phyloP scores from a whole-genome alignment of 1,140 invertebrate genomes.

The Tetramorium simillimum region DNA sequence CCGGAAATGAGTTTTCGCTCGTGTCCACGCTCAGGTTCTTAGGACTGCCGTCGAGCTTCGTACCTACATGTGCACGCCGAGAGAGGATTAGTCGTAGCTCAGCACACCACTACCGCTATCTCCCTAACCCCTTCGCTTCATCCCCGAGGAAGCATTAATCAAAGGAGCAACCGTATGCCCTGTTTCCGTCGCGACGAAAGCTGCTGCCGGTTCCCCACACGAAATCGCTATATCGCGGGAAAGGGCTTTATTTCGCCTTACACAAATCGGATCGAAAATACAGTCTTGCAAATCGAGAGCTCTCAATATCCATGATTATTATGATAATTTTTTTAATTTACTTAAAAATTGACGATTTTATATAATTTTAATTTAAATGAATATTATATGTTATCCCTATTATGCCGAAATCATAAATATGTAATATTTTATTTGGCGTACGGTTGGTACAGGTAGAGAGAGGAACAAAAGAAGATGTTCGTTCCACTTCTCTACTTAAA shows the following conservation, averaged over 20 bases:
- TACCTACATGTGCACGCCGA: slow-evolving; percentile 52
- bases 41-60: slow-evolving; percentile 69
- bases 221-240: slow-evolving; percentile 69
- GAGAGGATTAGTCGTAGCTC: slow-evolving; percentile 74
- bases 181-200: slow-evolving; percentile 78
- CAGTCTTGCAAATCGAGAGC: neutral
- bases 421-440: too few species aligned
- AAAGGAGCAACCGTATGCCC: slow-evolving; percentile 77
- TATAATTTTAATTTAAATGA: neutral
- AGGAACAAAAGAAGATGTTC: too few species aligned
- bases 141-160: slow-evolving; percentile 80
- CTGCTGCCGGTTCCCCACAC: slow-evolving; percentile 75
- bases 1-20: slow-evolving; percentile 82
- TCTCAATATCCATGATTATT: neutral
- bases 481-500: too few species aligned
- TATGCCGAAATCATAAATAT: too few species aligned
- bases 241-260: slow-evolving; percentile 30
- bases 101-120: slow-evolving; percentile 11
- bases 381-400: neutral
- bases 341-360: neutral
- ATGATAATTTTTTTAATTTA: neutral
- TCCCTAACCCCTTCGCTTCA: slow-evolving; percentile 44
- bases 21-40: slow-evolving; percentile 77
- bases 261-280: neutral
- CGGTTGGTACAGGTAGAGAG: too few species aligned